Evolutionary conservation across 1,140 invertebrate species (phyloP), one percentile per base, ranked within the genome.

Genomic region (Belonocnema kinseyi): DNA sequence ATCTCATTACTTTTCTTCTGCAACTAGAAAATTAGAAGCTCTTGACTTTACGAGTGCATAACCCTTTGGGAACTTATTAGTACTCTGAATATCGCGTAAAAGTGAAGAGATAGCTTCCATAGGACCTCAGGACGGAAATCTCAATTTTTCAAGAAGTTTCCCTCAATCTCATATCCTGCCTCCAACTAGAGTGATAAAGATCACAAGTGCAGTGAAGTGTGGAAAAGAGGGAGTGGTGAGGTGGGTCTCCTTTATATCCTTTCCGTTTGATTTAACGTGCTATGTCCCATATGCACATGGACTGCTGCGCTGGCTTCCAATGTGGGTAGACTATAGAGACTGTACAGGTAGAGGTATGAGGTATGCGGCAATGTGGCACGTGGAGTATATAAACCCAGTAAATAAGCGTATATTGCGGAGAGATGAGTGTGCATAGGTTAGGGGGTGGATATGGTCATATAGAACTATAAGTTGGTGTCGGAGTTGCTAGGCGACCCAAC

Each of bases 401-500:
- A 66, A 66, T 66, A 66, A 66, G 61, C 61, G 61, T 40, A 40
- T 66, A 66, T 66, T 66, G 61, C 13, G 61, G 61, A 66, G 21
- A 66, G 40, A 66, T 66, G 61, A 66, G 61, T 66, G 61, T 26
- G 56, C 56, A 58, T 58, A 58, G 56, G 17, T 58, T 11, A 11
- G 56, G 56, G 56, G 19, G 61, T 19, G 61, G 21, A 8, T 66
- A 46, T 74, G 72, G 72, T 61, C 75, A 72, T 16, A 61, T 75
- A 77, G 72, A 72, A 76, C 73, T 75, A 61, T 53, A 70, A 61
- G 75, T 82, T 70, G 76, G 66, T 77, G 78, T 75, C 51, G 76
- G 77, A 80, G 81, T 83, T 83, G 81, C 81, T 83, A 83, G 77
- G 81, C 81, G 79, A 83, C 81, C 74, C 52, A 58, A 75, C 61